A percentile compares a stretch with the other conserved stretches of the same genome.
phyloP scores from a whole-genome alignment of 2,113 vertebrate genomes.

The Mastomys natalensis region DNA sequence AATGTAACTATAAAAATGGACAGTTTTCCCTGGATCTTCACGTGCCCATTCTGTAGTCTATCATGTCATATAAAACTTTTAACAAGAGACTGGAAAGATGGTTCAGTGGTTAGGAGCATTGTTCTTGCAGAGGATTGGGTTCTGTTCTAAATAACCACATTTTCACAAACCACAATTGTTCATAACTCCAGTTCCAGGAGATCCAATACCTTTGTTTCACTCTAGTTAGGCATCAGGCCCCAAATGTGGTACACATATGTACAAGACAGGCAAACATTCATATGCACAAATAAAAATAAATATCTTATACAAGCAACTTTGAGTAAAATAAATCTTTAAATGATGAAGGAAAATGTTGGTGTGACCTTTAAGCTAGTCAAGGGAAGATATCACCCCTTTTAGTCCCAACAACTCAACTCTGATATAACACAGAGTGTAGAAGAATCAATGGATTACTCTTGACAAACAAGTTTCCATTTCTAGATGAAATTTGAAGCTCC shows the following conservation, averaged over 20 bases:
- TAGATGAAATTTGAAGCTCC: background rate
- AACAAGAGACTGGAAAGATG: too few species aligned
- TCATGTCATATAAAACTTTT: too few species aligned
- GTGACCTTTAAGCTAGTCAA: background rate
- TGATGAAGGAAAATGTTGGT: background rate
- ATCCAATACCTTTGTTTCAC: background rate
- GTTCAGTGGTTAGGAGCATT: too few species aligned
- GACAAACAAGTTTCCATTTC: background rate
- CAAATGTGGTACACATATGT: background rate
- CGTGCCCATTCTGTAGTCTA: too few species aligned
- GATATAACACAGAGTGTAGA: background rate
- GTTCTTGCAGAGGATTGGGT: too few species aligned
- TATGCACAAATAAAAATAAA: background rate
- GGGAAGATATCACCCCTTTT: background rate
- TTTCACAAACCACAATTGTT: background rate
- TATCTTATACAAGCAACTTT: background rate
- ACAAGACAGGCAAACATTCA: background rate
- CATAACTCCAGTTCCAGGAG: background rate
- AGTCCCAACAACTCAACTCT: background rate
- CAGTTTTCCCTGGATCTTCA: too few species aligned
- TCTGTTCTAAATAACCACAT: too few species aligned
- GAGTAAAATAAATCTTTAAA: background rate
- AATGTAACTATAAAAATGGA: too few species aligned
- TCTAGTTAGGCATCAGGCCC: background rate
- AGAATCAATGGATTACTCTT: background rate